Evolutionary conservation across 2,888 invertebrate species (phyloP).

Genomic region (Eledona agricola): DNA sequence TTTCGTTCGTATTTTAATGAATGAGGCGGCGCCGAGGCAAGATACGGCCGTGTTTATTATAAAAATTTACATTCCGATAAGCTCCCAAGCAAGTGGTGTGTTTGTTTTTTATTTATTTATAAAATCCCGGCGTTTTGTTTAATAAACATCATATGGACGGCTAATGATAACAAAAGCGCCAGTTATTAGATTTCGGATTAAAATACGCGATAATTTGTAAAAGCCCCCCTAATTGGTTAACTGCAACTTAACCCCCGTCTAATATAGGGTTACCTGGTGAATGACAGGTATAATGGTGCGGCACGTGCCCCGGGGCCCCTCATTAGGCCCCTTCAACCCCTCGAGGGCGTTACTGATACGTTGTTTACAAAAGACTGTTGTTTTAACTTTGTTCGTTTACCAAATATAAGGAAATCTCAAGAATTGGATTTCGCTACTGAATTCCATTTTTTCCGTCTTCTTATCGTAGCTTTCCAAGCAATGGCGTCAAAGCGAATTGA

Average conservation of each 20-base stretch:
- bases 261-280: slow-evolving; percentile 29
- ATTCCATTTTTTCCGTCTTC: no score
- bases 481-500: no score
- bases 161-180: no score
- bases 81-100: slow-evolving; percentile 2
- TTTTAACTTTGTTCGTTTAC: slow-evolving; percentile 14
- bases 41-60: slow-evolving; percentile 13
- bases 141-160: no score
- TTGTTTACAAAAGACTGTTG: slow-evolving; percentile 29
- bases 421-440: no score
- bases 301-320: slow-evolving; percentile 10
- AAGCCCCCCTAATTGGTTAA: slow-evolving; percentile 31
- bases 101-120: slow-evolving; percentile 10
- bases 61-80: slow-evolving; percentile 8
- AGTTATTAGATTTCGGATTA: no score
- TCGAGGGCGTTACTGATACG: slow-evolving; percentile 25
- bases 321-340: slow-evolving; percentile 28
- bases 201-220: slow-evolving; percentile 27
- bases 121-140: slow-evolving; percentile 12
- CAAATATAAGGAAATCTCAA: no score
- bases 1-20: no score
- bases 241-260: slow-evolving; percentile 29
- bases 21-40: no score
- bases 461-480: no score
- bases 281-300: slow-evolving; percentile 32